Conservation (phyloP, 2,113 vertebrate genomes). For the Ochotona princeps region DNA sequence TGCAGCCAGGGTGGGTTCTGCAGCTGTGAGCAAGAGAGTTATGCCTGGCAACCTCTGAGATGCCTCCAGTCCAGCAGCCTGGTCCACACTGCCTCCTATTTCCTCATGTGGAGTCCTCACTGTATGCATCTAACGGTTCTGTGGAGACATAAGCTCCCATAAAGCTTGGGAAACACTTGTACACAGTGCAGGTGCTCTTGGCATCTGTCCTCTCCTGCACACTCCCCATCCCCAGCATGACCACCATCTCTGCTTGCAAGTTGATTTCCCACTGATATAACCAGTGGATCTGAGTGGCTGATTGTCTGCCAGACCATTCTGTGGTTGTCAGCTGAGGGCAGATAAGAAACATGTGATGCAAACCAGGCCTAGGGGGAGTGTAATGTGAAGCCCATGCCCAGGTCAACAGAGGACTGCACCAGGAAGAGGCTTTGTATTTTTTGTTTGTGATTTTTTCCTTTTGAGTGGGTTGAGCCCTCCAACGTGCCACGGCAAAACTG, state of each 20-base stretch:
- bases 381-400: background rate
- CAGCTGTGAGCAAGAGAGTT: background rate
- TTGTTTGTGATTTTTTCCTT: too few relatives aligned
- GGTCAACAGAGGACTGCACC: background rate
- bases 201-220: background rate
- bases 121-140: background rate
- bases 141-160: rapidly evolving
- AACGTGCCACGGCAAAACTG: background rate
- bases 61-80: rapidly evolving
- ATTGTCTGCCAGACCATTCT: background rate
- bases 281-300: background rate
- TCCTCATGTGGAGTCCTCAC: too few relatives aligned
- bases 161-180: too few relatives aligned
- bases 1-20: background rate
- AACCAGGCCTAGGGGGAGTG: background rate
- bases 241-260: background rate
- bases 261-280: background rate
- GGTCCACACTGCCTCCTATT: background rate
- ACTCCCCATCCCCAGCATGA: background rate
- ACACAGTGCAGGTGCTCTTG: rapidly evolving
- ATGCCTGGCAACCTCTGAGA: rapidly evolving
- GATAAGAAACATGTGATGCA: background rate
- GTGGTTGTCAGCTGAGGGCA: background rate
- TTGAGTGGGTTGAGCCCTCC: background rate
- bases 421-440: background rate